Base-by-base conservation (phyloP, 2,888 invertebrate species). In the Itoplectis maculator region DNA sequence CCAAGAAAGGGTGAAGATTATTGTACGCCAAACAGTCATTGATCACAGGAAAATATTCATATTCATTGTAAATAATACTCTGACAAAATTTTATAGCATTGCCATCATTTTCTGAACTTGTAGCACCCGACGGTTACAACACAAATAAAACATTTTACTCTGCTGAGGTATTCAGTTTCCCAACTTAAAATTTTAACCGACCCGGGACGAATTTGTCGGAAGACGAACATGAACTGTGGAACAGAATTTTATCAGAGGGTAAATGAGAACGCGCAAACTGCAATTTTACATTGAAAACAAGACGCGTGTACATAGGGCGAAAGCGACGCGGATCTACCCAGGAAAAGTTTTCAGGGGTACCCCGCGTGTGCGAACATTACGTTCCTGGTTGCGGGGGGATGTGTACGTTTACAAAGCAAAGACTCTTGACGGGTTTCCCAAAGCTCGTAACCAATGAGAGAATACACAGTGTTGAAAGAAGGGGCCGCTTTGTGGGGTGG, bases 381-480 rank as follows among this genome's bases (percentile, higher is more conserved):
- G 83, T 80, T 82, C 81, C 86, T 86, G 85, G 65, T 54, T 42
- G 74, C 59, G 72, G 72, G 76, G 78, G 75, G 72, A 66, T 84
- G 85, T 85, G 84, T 86, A 83, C 83, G 86, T 89, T 89, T 87
- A 86, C 86, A 85, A 86, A 72, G 85, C 86, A 86, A 79, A 84
- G 83, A 74, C 85, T 84, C 83, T 89, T 90, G 80, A 83, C 81
- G 85, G 90, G 89, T 88, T 91, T 91, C 90, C 79, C 85, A 88
- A 88, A 88, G 86, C 88, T 86, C 83, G 87, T 85, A 84, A 88
- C 88, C 88, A 87, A 87, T 87, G 82, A 87, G 86, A 86, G 79
- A 85, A 86, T 86, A 88, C 87, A 85, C 83, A 76, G 74, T 84
- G 75, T 78, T 85, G 83, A 85, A 86, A 86, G 85, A 85, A 87